Evolutionary conservation across 1,140 invertebrate species (phyloP).

Genomic region (Bombus superbus): DNA sequence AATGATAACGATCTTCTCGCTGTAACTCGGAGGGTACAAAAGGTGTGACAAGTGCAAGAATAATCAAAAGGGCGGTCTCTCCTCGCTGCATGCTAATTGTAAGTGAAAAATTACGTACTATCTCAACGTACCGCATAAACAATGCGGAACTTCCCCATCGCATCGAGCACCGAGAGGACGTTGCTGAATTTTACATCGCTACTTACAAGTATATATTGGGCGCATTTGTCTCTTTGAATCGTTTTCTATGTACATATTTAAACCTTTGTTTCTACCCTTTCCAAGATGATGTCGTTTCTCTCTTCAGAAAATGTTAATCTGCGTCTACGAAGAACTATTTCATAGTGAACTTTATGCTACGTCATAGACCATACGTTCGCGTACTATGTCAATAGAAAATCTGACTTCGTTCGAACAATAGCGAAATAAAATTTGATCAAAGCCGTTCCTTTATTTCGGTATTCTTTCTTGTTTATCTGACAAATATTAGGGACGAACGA

Average conservation of each 20-base stretch:
- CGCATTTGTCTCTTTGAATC: slow-evolving; percentile 10
- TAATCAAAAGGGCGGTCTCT: slow-evolving; percentile 1
- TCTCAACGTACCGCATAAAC: slow-evolving; percentile 17
- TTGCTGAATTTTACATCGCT: slow-evolving; percentile 40
- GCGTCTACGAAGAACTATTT: not conserved
- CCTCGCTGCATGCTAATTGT: not conserved
- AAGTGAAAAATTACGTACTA: slow-evolving; percentile 36
- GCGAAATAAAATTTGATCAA: not conserved
- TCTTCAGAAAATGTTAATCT: not conserved
- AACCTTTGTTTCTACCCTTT: not conserved
- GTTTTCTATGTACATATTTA: not conserved
- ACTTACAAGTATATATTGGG: slow-evolving; percentile 7
- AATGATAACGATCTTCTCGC: not conserved
- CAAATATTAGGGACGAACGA: not conserved
- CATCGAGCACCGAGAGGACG: not conserved
- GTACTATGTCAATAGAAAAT: not conserved
- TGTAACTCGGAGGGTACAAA: not conserved
- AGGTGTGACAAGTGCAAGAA: not conserved
- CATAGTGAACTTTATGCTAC: too few relatives aligned
- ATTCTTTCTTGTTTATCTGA: not conserved
- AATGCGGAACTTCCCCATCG: not conserved
- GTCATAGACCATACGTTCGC: accelerated
- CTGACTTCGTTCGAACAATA: not conserved
- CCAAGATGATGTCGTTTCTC: not conserved
- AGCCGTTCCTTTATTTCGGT: not conserved